Conservation (phyloP, 2,888 invertebrate genomes). For the Heliconius erato region DNA sequence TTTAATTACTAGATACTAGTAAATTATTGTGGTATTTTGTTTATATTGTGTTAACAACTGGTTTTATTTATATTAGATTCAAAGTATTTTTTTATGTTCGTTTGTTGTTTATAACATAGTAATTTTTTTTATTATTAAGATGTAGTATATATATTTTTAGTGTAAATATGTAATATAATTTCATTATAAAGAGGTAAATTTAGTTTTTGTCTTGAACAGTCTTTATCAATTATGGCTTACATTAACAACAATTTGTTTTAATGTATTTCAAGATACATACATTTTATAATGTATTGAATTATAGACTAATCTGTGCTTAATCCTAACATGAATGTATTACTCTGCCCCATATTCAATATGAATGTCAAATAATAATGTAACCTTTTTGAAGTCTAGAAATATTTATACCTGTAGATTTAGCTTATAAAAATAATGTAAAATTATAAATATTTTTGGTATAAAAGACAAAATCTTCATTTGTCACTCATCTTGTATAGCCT, state of each 20-base stretch:
- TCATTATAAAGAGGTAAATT: not conserved
- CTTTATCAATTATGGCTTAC: conserved; percentile 7
- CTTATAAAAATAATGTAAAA: conserved; percentile 11
- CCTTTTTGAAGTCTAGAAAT: conserved; percentile 21
- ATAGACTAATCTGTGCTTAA: conserved; percentile 22
- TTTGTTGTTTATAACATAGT: not conserved
- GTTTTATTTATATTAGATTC: not conserved
- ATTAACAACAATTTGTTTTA: not conserved
- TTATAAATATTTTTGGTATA: conserved; percentile 9
- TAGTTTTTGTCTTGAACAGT: not conserved
- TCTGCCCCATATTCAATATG: conserved; percentile 18
- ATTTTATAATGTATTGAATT: conserved; percentile 1
- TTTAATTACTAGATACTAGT: not conserved
- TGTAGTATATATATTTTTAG: conserved; percentile 9
- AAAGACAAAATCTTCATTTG: not conserved
- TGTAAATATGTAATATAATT: conserved; percentile 18
- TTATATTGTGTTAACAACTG: not conserved
- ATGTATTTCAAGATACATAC: not conserved
- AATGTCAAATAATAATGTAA: conserved; percentile 17
- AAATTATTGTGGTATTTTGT: not conserved
- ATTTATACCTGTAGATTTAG: conserved; percentile 22
- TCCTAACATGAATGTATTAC: not conserved
- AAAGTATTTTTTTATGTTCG: not conserved
- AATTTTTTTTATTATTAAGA: not conserved
- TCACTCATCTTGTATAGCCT: conserved; percentile 21